Evolutionary conservation across 2,888 invertebrate genomes (phyloP).

Genomic region (Pilophorus perplexus): DNA sequence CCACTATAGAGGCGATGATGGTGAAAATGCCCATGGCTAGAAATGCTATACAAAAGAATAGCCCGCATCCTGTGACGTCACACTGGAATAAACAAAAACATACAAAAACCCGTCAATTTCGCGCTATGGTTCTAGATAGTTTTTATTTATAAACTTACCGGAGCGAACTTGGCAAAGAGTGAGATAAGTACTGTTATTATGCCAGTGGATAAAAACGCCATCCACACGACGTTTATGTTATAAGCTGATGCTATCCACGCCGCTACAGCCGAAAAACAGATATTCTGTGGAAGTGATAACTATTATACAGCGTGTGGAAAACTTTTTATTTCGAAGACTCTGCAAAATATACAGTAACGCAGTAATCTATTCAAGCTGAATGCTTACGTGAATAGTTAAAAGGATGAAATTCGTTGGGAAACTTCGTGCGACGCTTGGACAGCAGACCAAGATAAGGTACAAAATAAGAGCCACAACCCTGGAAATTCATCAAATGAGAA

Average conservation of each 20-base stretch:
- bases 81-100: slow-evolving; percentile 15
- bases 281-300: background rate
- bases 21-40: background rate
- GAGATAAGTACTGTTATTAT: slow-evolving; percentile 17
- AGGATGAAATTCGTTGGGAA: slow-evolving; percentile 29
- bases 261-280: background rate
- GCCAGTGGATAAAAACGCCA: slow-evolving; percentile 22
- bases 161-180: slow-evolving; percentile 4
- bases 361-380: background rate
- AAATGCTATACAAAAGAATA: slow-evolving; percentile 19
- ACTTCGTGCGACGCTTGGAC: background rate
- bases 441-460: slow-evolving; percentile 16
- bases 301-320: background rate
- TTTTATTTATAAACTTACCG: background rate
- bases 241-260: slow-evolving; percentile 16
- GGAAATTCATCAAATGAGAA: too few species aligned
- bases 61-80: slow-evolving; percentile 32
- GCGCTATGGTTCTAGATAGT: background rate
- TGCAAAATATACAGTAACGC: background rate
- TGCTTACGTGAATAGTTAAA: slow-evolving; percentile 14
- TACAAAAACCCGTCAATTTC: background rate
- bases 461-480: background rate
- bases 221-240: slow-evolving; percentile 6
- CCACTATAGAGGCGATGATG: slow-evolving; percentile 7
- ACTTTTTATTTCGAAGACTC: too few species aligned